phyloP scores from a whole-genome alignment of 1,140 invertebrate species.

The Batillaria attramentaria region DNA sequence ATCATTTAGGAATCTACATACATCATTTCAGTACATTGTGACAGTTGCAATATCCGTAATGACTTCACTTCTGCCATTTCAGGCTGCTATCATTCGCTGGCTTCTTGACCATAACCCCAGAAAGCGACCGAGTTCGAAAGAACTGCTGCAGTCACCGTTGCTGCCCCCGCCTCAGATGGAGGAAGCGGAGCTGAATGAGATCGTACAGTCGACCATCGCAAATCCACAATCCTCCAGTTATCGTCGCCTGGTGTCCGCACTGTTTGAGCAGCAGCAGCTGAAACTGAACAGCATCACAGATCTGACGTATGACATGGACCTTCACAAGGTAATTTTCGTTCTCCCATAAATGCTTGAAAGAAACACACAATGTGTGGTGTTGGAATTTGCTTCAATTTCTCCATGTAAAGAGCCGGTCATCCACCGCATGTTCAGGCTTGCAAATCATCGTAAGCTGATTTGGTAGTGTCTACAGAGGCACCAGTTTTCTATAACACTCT shows the following conservation, averaged over 20 bases:
- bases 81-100: slow-evolving; percentile 77
- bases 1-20: too few species aligned
- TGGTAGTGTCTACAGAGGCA: too few species aligned
- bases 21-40: too few species aligned
- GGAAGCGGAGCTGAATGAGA: slow-evolving; percentile 84
- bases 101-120: slow-evolving; percentile 88
- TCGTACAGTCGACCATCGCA: slow-evolving; percentile 82
- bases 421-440: too few species aligned
- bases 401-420: too few species aligned
- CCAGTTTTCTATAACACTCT: too few species aligned
- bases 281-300: slow-evolving; percentile 80
- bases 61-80: slow-evolving; percentile 42
- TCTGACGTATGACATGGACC: slow-evolving; percentile 80
- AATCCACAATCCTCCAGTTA: slow-evolving; percentile 88
- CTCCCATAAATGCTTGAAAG: too few species aligned
- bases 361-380: too few species aligned
- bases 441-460: too few species aligned
- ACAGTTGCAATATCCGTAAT: background rate
- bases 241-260: slow-evolving; percentile 83
- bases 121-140: slow-evolving; percentile 85
- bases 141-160: slow-evolving; percentile 85
- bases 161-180: slow-evolving; percentile 85
- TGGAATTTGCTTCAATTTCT: too few species aligned
- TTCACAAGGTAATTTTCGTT: slow-evolving; percentile 23
- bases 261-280: slow-evolving; percentile 73